These are phyloP conservation scores for Drymodes brunneopygia DNA, from an alignment of 2,113 vertebrate species.

Conservation along the genomic window DNA sequence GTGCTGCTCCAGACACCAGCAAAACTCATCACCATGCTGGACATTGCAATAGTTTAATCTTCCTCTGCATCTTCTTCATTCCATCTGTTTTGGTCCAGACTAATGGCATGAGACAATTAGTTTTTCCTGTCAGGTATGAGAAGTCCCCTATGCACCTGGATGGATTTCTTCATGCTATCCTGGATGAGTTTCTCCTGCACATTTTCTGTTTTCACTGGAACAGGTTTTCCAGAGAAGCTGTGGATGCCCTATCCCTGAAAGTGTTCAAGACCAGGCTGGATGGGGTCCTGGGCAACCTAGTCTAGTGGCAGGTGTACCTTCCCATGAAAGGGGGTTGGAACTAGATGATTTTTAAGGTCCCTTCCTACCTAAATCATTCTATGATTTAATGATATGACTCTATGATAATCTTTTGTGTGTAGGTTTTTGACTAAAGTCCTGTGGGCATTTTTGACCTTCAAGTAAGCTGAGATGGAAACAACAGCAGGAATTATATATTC, in stretches of 20 bases:
- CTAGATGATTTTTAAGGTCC: background rate
- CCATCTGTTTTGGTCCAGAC: background rate
- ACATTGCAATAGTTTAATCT: background rate
- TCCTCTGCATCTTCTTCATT: background rate
- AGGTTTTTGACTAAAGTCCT: background rate
- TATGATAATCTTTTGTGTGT: background rate
- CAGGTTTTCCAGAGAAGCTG: background rate
- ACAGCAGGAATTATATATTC: background rate
- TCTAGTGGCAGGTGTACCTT: background rate
- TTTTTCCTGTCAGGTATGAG: background rate
- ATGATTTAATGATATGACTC: background rate
- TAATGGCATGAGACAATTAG: background rate
- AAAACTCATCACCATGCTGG: background rate
- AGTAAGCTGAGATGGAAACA: background rate
- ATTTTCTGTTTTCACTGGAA: background rate
- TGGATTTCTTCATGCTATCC: background rate
- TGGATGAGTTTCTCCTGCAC: accelerated
- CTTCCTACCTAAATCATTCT: background rate
- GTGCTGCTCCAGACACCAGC: background rate
- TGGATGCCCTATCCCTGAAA: background rate
- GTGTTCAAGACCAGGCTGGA: background rate
- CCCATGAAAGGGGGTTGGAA: background rate
- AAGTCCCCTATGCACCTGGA: background rate
- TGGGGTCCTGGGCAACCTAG: background rate
- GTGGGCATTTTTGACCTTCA: background rate